Conservation (phyloP, 2,888 invertebrate species). For the Oligia fasciuncula region DNA sequence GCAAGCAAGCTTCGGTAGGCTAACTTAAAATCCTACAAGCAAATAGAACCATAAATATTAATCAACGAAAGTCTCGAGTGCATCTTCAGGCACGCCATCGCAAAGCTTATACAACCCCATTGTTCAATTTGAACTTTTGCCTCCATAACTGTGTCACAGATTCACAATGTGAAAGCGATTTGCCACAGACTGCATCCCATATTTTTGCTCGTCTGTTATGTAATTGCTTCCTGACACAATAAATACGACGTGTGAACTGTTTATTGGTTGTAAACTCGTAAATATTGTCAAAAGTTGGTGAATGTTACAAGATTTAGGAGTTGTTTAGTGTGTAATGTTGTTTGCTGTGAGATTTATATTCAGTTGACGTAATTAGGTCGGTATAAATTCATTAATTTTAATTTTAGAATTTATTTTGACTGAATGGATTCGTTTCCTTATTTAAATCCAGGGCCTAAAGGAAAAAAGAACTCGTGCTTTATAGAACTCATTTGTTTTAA, state of each 20-base stretch:
- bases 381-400: slow-evolving; percentile 36
- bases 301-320: slow-evolving; percentile 64
- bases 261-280: slow-evolving; percentile 82
- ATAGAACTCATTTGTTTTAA: background rate
- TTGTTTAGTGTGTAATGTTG: slow-evolving; percentile 61
- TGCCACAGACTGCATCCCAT: slow-evolving; percentile 67
- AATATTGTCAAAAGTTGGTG: slow-evolving; percentile 70
- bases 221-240: slow-evolving; percentile 78
- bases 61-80: slow-evolving; percentile 54
- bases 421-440: background rate
- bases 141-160: slow-evolving; percentile 62
- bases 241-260: slow-evolving; percentile 80
- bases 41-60: slow-evolving; percentile 60
- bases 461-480: too few relatives aligned
- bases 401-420: slow-evolving; percentile 27
- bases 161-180: slow-evolving; percentile 76
- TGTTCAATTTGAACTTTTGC: slow-evolving; percentile 69
- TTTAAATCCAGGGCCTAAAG: background rate
- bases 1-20: background rate
- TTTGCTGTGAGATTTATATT: slow-evolving; percentile 54
- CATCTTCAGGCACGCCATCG: slow-evolving; percentile 59
- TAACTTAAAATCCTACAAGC: slow-evolving; percentile 3
- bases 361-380: slow-evolving; percentile 59
- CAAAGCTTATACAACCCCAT: slow-evolving; percentile 64
- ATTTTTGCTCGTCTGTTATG: slow-evolving; percentile 70